Base-by-base conservation (phyloP, 2,888 invertebrate species). In the Xestia ashworthii region DNA sequence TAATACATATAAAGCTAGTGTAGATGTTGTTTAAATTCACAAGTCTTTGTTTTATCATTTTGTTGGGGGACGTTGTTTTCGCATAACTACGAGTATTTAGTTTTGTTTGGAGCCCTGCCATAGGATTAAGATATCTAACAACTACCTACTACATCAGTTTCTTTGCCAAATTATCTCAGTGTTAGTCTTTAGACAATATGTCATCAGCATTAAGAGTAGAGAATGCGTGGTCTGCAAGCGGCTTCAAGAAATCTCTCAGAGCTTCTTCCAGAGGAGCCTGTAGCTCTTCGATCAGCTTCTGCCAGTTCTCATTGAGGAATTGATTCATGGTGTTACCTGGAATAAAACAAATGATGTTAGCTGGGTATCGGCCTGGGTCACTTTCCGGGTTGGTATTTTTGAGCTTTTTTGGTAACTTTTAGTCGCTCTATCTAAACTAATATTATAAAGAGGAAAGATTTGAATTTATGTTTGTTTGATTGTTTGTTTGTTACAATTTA, bases 241-340 rank as follows among this genome's bases (percentile, higher is more conserved):
- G 96, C 82, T 95, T 95, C 66, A 96, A 83, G 88, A 96, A 95
- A 80, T 95, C 95, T 0, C 92, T 88, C 3, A 96, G 88, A 1
- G 96, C 95, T 12, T 97, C 97, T 90, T 98, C 98, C 90, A 98
- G 94, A 0, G 98, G 97, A 0, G 97, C 97, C 88, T 98, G 98
- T 8, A 98, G 96, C 89, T 98, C 98, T 48, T 97, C 97, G 0
- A 98, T 97, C 1, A 98, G 96, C 50, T 97, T 97, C 88, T 97
- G 97, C 98, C 98, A 98, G 91, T 98, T 98, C 68, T 98, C 98
- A 90, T 98, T 98, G 41, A 98, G 92, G 91, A 98, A 98, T 50
- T 97, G 93, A 92, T 98, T 98, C 98, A 98, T 98, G 3, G 98
- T 97, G 38, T 97, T 96, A 48, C 98, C 98, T 97, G 91, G n/a